These are phyloP conservation scores for Drosophila anomelani DNA, from an alignment of 2,888 invertebrate genomes.

Conservation along the genomic window DNA sequence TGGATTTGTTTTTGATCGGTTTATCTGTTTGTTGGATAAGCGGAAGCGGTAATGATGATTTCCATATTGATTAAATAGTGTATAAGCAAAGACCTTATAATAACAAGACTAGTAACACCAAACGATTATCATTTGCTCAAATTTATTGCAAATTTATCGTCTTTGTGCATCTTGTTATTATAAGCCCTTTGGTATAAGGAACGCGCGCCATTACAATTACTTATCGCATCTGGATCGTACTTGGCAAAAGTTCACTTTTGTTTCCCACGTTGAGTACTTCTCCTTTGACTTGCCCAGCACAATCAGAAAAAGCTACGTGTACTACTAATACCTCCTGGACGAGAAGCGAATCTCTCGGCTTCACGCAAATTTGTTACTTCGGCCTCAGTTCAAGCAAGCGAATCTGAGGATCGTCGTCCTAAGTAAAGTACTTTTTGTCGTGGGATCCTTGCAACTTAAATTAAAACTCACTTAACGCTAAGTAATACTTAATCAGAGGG, in stretches of 20 bases:
- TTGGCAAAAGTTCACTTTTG: constrained; percentile 41
- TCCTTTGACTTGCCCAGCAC: constrained; percentile 43
- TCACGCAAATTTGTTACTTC: constrained; percentile 35
- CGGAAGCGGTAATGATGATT: constrained; percentile 45
- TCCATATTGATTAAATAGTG: constrained; percentile 30
- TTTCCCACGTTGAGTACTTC: constrained; percentile 44
- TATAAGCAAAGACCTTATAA: constrained; percentile 46
- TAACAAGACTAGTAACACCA: not conserved
- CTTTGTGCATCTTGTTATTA: not conserved
- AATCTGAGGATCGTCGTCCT: constrained; percentile 25
- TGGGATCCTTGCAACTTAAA: constrained; percentile 57
- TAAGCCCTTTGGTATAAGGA: constrained; percentile 50
- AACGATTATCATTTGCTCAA: not conserved
- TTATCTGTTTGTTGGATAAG: constrained; percentile 32
- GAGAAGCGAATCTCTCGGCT: constrained; percentile 45
- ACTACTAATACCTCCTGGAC: constrained; percentile 51
- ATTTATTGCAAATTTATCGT: not conserved
- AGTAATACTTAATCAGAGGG: constrained; percentile 82
- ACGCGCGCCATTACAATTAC: constrained; percentile 53
- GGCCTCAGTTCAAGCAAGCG: constrained; percentile 17
- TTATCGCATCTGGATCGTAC: constrained; percentile 38
- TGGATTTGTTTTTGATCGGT: constrained; percentile 31
- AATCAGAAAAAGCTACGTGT: constrained; percentile 57
- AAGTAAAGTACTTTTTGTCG: constrained; percentile 38
- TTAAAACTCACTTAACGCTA: constrained; percentile 69